Percentiles rank a stretch among this genome's conserved stretches.
Evolutionary conservation across 2,888 invertebrate species (phyloP).

Genomic region (Cryptocephalus moraei): DNA sequence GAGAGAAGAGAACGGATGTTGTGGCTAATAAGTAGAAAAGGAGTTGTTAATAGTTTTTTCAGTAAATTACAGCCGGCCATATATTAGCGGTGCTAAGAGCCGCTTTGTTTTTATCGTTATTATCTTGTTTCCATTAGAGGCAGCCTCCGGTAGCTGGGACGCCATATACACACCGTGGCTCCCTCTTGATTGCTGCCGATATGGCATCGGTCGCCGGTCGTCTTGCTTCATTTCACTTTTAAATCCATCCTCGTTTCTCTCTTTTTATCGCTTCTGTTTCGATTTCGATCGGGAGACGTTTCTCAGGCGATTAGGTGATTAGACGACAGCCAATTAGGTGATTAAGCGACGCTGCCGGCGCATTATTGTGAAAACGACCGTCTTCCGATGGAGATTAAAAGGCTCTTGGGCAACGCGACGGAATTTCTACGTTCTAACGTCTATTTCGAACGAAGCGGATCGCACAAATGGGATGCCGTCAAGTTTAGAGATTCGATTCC

Average conservation of each 20-base stretch:
- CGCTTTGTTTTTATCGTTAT: slow-evolving; percentile 32
- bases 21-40: slow-evolving; percentile 26
- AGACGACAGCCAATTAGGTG: not conserved
- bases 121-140: slow-evolving; percentile 33
- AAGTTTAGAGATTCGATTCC: no score
- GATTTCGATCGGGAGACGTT: slow-evolving; percentile 14
- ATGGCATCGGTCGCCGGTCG: slow-evolving; percentile 8
- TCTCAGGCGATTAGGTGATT: slow-evolving; percentile 8
- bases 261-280: slow-evolving; percentile 13
- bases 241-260: slow-evolving; percentile 1
- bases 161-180: slow-evolving; percentile 18
- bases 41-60: slow-evolving; percentile 26
- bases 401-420: no score
- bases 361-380: no score
- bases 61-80: slow-evolving; percentile 26
- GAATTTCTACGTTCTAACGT: no score
- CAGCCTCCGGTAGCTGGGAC: slow-evolving; percentile 29
- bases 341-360: no score
- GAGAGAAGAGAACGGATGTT: no score
- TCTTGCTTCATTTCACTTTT: not conserved
- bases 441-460: no score
- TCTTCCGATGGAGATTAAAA: no score
- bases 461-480: no score
- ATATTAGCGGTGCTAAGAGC: slow-evolving; percentile 28
- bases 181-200: slow-evolving; percentile 12